Evolutionary conservation across 2,888 invertebrate species (phyloP).

Genomic region (Dorcus hopei): DNA sequence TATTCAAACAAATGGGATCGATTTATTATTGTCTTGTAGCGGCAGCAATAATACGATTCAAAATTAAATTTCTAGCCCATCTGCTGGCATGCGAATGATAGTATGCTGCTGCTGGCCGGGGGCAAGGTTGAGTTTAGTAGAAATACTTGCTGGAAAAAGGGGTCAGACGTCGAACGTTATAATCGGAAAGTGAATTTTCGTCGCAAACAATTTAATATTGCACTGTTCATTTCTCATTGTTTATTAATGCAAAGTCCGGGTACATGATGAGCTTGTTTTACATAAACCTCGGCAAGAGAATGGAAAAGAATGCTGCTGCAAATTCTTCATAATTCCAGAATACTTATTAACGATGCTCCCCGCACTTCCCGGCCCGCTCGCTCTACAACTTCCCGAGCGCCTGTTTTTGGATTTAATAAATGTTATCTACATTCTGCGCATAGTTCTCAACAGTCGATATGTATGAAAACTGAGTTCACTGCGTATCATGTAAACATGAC

Average conservation of each 20-base stretch:
- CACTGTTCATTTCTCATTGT: too few species aligned
- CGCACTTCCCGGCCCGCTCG: conserved; percentile 21
- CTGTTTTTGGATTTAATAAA: conserved; percentile 37
- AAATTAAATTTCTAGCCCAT: conserved; percentile 44
- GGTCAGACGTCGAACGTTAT: too few species aligned
- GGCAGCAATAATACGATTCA: conserved; percentile 45
- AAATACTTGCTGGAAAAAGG: too few species aligned
- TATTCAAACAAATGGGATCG: conserved; percentile 32
- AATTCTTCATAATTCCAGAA: conserved; percentile 38
- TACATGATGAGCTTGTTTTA: conserved; percentile 26
- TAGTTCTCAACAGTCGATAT: conserved; percentile 37
- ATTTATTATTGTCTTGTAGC: conserved; percentile 42
- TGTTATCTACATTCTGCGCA: conserved; percentile 38
- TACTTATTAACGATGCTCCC: conserved; percentile 34
- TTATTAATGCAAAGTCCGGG: background rate
- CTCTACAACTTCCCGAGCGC: conserved; percentile 31
- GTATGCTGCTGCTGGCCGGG: conserved; percentile 32
- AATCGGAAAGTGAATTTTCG: too few species aligned
- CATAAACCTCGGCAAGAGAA: conserved; percentile 29
- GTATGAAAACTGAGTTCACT: conserved; percentile 17
- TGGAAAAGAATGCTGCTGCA: conserved; percentile 28
- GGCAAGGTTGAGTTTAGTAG: conserved; percentile 24
- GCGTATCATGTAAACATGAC: conserved; percentile 7
- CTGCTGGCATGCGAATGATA: conserved; percentile 42
- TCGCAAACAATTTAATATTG: too few species aligned